Evolutionary conservation across 2,113 vertebrate species (phyloP), one percentile per base, ranked within the genome.

Genomic region (Pluvialis apricaria): DNA sequence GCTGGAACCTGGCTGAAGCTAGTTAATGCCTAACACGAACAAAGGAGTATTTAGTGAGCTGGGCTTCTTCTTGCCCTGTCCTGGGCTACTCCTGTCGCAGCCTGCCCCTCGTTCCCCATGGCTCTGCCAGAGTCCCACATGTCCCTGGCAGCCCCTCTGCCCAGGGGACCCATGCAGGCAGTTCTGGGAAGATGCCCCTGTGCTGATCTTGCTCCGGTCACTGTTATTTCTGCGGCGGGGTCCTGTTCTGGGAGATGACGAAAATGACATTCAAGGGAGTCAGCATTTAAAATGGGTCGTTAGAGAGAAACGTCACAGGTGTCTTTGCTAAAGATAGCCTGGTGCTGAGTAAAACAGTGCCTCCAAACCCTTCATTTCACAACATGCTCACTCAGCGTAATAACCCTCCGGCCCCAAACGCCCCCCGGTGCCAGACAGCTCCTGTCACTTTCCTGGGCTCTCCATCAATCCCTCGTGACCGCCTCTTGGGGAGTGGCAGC

Each of bases 281-380:
- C 97, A 97, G 97, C 95, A 72, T 83, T 97, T 95, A 82, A 93
- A 95, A 82, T 78, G 94, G 82, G 95, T 93, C 32, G 31, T 71
- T 77, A 8, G 66, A 57, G 40, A 83, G 38, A 82, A 64, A 93
- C 61, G 65, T 91, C 94, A 90, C 44, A 66, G 55, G 71, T 55
- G 64, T 25, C 86, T 92, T 28, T 86, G 91, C 96, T 97, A 97
- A 97, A 97, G 97, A 97, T 96, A 97, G 95, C 75, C 81, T 5
- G 52, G 62, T 31, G 84, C 94, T 97, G 97, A 97, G 97, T 97
- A 97, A 97, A 97, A 97, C n/a, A 38, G 94, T 52, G 68, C 92
- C 90, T 94, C 72, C 58, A 88, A 88, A 95, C 20, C 76, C 91
- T 88, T 96, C 82, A 49, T 97, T 95, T 97, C 97, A 92, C 90